phyloP scores from a whole-genome alignment of 92 coral and sea anemone species.

The Palythoa grandis region DNA sequence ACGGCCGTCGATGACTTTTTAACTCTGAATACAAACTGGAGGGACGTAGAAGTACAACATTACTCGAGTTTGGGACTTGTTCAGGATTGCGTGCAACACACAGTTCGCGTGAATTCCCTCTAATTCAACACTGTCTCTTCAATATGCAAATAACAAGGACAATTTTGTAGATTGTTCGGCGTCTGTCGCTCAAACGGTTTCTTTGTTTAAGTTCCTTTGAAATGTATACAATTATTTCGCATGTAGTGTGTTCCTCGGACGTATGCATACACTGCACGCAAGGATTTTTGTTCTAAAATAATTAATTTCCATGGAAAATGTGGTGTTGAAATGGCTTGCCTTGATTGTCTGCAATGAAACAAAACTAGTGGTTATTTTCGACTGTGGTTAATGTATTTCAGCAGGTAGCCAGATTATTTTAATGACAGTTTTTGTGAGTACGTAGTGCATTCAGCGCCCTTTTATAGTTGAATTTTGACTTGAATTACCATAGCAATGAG shows the following conservation, averaged over 20 bases:
- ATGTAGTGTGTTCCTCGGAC: background rate
- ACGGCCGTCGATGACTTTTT: background rate
- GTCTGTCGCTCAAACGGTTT: constrained; percentile 67
- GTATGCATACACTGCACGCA: constrained; percentile 24
- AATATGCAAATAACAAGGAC: constrained; percentile 82
- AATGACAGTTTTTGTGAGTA: constrained; percentile 1
- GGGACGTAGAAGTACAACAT: constrained; percentile 4
- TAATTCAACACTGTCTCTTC: constrained; percentile 82
- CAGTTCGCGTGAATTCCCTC: constrained; percentile 69
- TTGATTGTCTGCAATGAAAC: background rate
- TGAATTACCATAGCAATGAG: background rate
- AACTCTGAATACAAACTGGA: constrained; percentile 1
- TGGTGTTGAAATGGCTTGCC: background rate
- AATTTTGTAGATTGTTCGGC: constrained; percentile 75
- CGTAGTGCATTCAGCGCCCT: too few relatives aligned
- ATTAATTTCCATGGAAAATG: background rate
- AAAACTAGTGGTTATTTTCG: background rate
- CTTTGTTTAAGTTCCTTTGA: constrained; percentile 63
- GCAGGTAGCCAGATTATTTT: constrained; percentile 42
- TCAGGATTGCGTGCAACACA: constrained; percentile 66
- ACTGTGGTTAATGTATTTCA: constrained; percentile 43
- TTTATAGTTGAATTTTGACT: constrained; percentile 1
- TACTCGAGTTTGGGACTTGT: constrained; percentile 1
- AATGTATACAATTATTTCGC: constrained; percentile 45
- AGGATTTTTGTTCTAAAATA: background rate